These are phyloP conservation scores for Xylophagus ater DNA, from an alignment of 2,888 invertebrate genomes.

Conservation along the genomic window DNA sequence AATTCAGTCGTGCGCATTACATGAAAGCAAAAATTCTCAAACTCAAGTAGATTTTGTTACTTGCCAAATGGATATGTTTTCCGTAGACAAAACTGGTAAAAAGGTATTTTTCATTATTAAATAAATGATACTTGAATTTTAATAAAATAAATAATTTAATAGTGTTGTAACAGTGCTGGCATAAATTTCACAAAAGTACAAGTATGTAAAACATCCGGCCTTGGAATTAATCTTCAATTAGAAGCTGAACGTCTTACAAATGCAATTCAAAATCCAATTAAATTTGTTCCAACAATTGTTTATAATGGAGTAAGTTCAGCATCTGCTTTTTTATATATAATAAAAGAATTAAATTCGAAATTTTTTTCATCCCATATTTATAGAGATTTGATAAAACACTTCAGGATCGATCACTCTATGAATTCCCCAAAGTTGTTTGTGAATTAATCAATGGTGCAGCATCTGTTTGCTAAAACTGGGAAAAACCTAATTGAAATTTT, in stretches of 20 bases:
- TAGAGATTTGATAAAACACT: conserved; percentile 37
- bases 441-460: conserved; percentile 17
- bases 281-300: conserved; percentile 44
- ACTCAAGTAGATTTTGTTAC: conserved; percentile 41
- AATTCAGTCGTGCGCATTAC: conserved; percentile 49
- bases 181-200: conserved; percentile 32
- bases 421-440: conserved; percentile 40
- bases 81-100: conserved; percentile 22
- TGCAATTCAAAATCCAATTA: conserved; percentile 27
- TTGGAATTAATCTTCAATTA: conserved; percentile 40
- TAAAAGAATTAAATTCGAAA: background rate
- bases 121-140: background rate
- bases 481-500: no score
- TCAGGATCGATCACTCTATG: conserved; percentile 37
- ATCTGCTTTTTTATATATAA: background rate
- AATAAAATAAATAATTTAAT: conserved; percentile 5
- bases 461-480: conserved; percentile 10
- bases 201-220: conserved; percentile 35
- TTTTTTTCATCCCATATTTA: conserved; percentile 6
- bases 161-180: conserved; percentile 39
- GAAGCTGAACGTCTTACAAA: conserved; percentile 41
- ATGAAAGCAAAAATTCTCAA: conserved; percentile 30
- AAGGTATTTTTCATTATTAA: conserved; percentile 18
- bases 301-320: conserved; percentile 40
- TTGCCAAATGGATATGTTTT: conserved; percentile 45